Percentiles rank a stretch among this genome's conserved stretches.
Evolutionary conservation across 2,888 invertebrate species (phyloP).

Genomic region (Apamea anceps): DNA sequence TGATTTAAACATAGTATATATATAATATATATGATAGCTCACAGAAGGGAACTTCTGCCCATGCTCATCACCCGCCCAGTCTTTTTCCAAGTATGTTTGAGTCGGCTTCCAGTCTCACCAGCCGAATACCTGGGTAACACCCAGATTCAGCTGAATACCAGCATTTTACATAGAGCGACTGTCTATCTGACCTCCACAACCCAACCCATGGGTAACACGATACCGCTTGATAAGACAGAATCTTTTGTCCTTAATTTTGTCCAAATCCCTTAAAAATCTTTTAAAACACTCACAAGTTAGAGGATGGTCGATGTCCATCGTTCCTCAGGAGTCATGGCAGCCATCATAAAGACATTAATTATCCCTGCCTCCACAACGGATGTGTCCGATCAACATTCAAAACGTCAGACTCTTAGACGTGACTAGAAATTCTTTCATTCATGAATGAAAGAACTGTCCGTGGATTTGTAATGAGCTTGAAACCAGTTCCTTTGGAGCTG

Average conservation of each 20-base stretch:
- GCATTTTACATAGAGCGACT: no score
- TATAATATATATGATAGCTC: no score
- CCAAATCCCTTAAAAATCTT: neutral
- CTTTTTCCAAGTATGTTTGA: neutral
- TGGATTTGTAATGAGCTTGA: constrained; percentile 32
- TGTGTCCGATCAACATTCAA: constrained; percentile 40
- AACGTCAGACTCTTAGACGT: constrained; percentile 24
- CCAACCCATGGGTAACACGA: neutral
- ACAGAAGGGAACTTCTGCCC: no score
- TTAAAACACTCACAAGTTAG: neutral
- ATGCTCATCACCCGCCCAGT: neutral
- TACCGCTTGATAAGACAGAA: neutral
- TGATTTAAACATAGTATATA: no score
- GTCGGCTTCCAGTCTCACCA: neutral
- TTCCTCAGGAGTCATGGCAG: neutral
- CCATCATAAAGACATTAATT: constrained; percentile 42
- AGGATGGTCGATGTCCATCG: neutral
- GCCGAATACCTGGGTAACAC: no score
- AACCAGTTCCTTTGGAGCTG: constrained; percentile 28
- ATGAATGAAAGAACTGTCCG: constrained; percentile 39
- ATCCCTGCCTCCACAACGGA: constrained; percentile 25
- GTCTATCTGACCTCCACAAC: neutral
- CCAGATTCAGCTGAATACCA: no score
- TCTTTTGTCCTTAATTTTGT: no score
- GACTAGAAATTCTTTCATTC: constrained; percentile 41